Base-by-base conservation (phyloP, 2,888 invertebrate genomes). In the Cryptus viduatorius region DNA sequence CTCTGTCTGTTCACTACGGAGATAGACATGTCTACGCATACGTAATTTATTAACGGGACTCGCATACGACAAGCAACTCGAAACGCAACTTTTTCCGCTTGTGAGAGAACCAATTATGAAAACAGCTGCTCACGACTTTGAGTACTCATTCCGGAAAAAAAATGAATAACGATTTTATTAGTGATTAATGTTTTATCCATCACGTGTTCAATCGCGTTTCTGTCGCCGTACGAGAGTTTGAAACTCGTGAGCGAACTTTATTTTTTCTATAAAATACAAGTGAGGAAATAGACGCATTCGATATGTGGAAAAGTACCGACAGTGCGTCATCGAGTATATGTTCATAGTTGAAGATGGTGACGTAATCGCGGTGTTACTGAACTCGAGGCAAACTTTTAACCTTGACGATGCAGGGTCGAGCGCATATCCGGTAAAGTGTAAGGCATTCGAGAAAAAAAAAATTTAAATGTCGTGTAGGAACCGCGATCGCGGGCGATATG, bases 291-390 rank as follows among this genome's bases (percentile, higher is more conserved):
- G 48, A 31, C 16, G 16, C 42, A 44, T 14, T 73, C 31, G 29
- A 61, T 31, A 31, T 16, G 46, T 73, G 73, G 73, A 73, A 73
- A 73, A 73, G n/a, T 73, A 73, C 73, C 61, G 73, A 73, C 31
- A 16, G 56, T 19, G 56, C 19, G 56, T 59, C 24, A 8, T 19
- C 59, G 29, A 24, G 7, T n/a, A 61, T n/a, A 61, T 7, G 46
- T 46, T 73, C 24, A 12, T 46, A n/a, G 61, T 46, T 16, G 61
- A 46, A 29, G 12, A n/a, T 46, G 50, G 64, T 75, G 75, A 50
- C 75, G 75, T 8, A 64, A 64, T 1, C 4, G 0, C 59, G 61
- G 29, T 73, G 61, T 46, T 73, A 61, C 4, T 61, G 59, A 73
- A 61, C 64, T 50, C 48, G 75, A 31, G 19, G 75, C 16, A 31